A percentile compares a stretch with the other conserved stretches of the same genome.
Conservation (phyloP, 2,888 invertebrate genomes). For the Hetaerina titia region DNA sequence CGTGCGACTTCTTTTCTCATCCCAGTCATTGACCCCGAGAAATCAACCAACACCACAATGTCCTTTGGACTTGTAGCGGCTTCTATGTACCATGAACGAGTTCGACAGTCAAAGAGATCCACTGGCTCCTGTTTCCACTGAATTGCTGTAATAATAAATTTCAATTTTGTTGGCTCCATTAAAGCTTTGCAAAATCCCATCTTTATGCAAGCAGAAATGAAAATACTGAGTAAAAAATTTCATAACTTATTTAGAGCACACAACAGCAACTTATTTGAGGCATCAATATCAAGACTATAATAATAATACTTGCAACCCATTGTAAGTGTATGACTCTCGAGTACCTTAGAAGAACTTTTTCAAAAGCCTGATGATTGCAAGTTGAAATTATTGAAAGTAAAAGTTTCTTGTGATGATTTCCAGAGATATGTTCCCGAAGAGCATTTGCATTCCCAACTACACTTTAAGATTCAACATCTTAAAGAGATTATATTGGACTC, state of each 20-base stretch:
- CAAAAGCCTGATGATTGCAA: too few species aligned
- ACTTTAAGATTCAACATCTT: too few species aligned
- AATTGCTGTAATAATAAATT: slow-evolving; percentile 79
- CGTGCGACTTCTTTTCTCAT: slow-evolving; percentile 81
- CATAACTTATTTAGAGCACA: neutral
- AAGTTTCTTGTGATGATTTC: too few species aligned
- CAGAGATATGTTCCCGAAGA: too few species aligned
- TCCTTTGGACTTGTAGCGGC: slow-evolving; percentile 99
- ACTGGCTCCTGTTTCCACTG: slow-evolving; percentile 89
- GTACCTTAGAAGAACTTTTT: too few species aligned
- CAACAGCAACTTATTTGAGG: too few species aligned
- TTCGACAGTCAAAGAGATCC: slow-evolving; percentile 97
- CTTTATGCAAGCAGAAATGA: neutral
- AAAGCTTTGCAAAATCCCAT: neutral
- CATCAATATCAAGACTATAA: too few species aligned
- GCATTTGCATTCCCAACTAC: too few species aligned
- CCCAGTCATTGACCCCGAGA: slow-evolving; percentile 92
- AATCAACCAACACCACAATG: slow-evolving; percentile 91
- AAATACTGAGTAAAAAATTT: neutral
- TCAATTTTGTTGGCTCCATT: neutral
- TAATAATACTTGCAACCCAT: too few species aligned
- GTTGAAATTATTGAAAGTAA: too few species aligned
- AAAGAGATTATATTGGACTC: too few species aligned
- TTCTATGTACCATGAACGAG: slow-evolving; percentile 97
- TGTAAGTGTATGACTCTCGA: too few species aligned